Conservation (phyloP, 2,797 vertebrate species). For the Loriculus beryllinus region DNA sequence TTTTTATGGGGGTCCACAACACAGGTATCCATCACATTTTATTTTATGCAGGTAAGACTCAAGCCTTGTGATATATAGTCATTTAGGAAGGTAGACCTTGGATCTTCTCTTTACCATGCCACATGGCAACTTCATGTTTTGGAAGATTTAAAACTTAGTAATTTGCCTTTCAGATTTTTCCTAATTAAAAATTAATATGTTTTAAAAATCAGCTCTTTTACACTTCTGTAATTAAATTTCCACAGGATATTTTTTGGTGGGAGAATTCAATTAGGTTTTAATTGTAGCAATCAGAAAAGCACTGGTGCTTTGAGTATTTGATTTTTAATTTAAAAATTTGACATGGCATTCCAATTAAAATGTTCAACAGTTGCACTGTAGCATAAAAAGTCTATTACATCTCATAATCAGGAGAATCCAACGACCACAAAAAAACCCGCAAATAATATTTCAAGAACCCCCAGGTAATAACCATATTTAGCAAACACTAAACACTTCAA, state of each 20-base stretch:
- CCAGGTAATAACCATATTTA: conserved; percentile 67
- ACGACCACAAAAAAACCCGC: conserved; percentile 71
- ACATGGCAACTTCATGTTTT: conserved; percentile 31
- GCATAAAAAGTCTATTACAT: conserved; percentile 69
- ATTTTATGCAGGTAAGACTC: not conserved
- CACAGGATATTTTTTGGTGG: conserved; percentile 73
- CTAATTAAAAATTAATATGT: conserved; percentile 72
- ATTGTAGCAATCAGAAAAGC: conserved; percentile 78
- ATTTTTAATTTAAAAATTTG: conserved; percentile 79
- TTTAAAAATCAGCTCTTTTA: conserved; percentile 70
- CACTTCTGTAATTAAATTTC: conserved; percentile 80
- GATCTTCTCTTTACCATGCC: not conserved
- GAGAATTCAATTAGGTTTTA: conserved; percentile 82
- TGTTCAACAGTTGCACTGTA: conserved; percentile 53
- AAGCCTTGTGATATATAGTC: not conserved
- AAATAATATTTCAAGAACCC: conserved; percentile 65
- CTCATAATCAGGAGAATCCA: conserved; percentile 59
- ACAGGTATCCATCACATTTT: not conserved
- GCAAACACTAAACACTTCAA: conserved; percentile 60
- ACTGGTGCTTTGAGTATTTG: conserved; percentile 76
- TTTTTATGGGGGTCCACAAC: not conserved
- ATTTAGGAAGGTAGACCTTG: conserved; percentile 9
- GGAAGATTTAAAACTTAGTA: conserved; percentile 43
- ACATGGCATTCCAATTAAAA: conserved; percentile 75
- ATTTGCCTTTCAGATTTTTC: conserved; percentile 74